Evolutionary conservation across 2,888 invertebrate genomes (phyloP), one percentile per base, ranked within the genome.

Genomic region (Spialia ferax): DNA sequence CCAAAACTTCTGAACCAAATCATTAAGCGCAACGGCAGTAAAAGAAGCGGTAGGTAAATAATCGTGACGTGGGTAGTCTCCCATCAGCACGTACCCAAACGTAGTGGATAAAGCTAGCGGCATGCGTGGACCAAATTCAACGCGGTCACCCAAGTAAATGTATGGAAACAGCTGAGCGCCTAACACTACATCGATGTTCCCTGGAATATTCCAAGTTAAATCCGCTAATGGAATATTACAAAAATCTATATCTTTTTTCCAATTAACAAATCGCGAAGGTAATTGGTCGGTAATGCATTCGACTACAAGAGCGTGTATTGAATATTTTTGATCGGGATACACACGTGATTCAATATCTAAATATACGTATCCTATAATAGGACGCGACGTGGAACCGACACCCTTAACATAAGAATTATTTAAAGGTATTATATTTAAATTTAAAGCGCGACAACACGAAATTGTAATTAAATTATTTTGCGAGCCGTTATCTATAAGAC

Each of bases 341-440:
- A 45, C 45, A 7, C 45, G 45, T 45, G 45, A 45, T 18, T 45
- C 45, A 45, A 45, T 45, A 18, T 45, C 45, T n/a, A 45, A 45
- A 45, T 45, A 45, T 18, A 45, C 45, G 45, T 45, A 45, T 7
- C 45, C 45, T 2, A 1, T 18, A 18, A 45, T 45, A 18, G 45
- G 45, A 10, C 45, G 48, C 11, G 48, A 48, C 48, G 18, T 20
- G 18, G 20, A 48, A 48, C 48, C 48, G 11, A 48, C 20, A 20
- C 48, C 48, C 15, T 20, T 48, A 4, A 48, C 20, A 11, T 20
- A 20, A 48, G 48, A 48, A 20, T 48, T 48, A 48, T 48, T 48
- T 5, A 48, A 48, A 48, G 48, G 48, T 20, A 48, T 20, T 48
- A 48, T 48, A 10, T 18, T 18, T 2, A 48, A 48, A 48, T 48